Base-by-base conservation (phyloP, 2,113 vertebrate genomes). In the Chionodraco myersi region DNA sequence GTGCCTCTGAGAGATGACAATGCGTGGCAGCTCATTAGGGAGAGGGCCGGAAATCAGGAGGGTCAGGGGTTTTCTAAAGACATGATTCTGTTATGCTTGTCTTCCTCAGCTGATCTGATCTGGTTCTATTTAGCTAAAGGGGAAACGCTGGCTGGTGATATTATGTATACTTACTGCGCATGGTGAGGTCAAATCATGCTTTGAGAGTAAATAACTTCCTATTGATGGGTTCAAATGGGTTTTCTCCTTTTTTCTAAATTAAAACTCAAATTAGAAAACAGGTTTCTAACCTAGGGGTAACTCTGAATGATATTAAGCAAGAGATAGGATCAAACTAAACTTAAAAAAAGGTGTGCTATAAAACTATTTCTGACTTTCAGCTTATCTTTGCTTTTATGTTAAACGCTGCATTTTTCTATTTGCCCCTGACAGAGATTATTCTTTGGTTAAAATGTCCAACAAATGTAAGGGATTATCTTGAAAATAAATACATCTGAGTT, bases 21-120 rank as follows among this genome's bases (percentile, higher is more conserved):
- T 79, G 69, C 60, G 51, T 77, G 75, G 68, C 68, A 73, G 80
- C 88, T 92, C 82, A 86, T 92, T 92, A 83, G 86, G 85, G 77
- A 85, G 80, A 69, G 68, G 56, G 66, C 65, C 26, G 12, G 73
- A 80, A 86, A 80, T 83, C 59, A 78, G 75, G 72, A 23, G 78
- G 84, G 85, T 90, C 75, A 70, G 76, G 76, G 74, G 57, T 44
- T 15, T 85, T 75, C 67, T 56, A 14, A 54, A 86, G 88, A 69
- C 53, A 60, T 34, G 79, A 60, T 65, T 79, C 70, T 54, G 54
- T 78, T 83, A 83, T 72, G 69, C 70, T 84, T 63, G 75, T 83
- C 83, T 72, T 13, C 57, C 67, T 69, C 63, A 71, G 57, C 77
- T 81, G 76, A 90, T 88, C 65, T 63, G 63, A 80, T 83, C 18